Evolutionary conservation across 2,888 invertebrate genomes (phyloP).

Genomic region (Pachycephus smyrnensis): DNA sequence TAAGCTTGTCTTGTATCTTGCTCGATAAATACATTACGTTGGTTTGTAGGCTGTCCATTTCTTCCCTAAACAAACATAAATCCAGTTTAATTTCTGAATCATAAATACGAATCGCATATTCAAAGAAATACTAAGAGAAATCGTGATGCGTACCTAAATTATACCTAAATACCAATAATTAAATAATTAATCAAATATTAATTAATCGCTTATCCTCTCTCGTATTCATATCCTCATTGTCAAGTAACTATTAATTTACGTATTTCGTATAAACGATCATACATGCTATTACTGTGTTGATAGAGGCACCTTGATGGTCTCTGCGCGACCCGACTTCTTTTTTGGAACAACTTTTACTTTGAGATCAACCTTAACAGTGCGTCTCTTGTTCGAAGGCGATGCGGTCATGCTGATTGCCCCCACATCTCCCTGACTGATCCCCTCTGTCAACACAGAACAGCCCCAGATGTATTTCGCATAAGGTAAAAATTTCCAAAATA

Average conservation of each 20-base stretch:
- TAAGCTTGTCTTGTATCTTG: slow-evolving; percentile 59
- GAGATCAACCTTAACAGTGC: slow-evolving; percentile 63
- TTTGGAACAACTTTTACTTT: slow-evolving; percentile 64
- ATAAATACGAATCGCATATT: neutral
- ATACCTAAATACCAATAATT: neutral
- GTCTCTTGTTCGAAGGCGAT: slow-evolving; percentile 61
- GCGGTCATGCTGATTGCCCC: slow-evolving; percentile 50
- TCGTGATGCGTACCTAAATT: slow-evolving; percentile 1
- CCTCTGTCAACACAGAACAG: slow-evolving; percentile 64
- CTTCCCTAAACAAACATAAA: slow-evolving; percentile 71
- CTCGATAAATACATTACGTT: slow-evolving; percentile 77
- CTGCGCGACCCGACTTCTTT: slow-evolving; percentile 57
- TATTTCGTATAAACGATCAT: slow-evolving; percentile 19
- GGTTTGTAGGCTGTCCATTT: slow-evolving; percentile 85
- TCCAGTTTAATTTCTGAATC: neutral
- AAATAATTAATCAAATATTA: neutral
- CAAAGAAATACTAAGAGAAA: neutral
- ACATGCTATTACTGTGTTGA: slow-evolving; percentile 58
- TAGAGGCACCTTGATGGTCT: slow-evolving; percentile 56
- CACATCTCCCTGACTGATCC: slow-evolving; percentile 50
- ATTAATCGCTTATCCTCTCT: neutral
- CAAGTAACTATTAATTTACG: slow-evolving; percentile 7
- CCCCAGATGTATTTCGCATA: slow-evolving; percentile 21
- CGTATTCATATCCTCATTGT: neutral
- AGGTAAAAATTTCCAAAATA: neutral